phyloP scores from a whole-genome alignment of 2,888 invertebrate genomes.

The Macrophya annulata region DNA sequence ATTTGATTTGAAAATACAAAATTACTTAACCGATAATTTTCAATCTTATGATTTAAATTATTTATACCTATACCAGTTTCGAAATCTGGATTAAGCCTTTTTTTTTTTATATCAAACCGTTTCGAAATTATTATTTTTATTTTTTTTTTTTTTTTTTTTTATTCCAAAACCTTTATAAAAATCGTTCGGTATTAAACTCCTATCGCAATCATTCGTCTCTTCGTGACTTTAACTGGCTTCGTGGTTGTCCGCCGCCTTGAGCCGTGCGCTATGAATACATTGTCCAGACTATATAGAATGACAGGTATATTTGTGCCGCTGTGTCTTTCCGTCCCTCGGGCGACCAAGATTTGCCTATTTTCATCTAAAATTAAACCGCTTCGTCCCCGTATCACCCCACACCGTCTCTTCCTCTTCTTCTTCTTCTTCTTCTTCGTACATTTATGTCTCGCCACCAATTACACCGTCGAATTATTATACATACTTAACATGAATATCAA shows the following conservation, averaged over 20 bases:
- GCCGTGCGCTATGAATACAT: slow-evolving; percentile 52
- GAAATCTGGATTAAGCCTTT: too few relatives aligned
- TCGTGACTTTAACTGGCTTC: slow-evolving; percentile 20
- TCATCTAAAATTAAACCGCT: slow-evolving; percentile 52
- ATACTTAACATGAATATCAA: background rate
- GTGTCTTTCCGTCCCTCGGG: slow-evolving; percentile 23
- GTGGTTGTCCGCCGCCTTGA: slow-evolving; percentile 22
- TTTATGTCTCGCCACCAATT: background rate
- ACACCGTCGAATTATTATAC: background rate
- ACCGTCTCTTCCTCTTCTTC: background rate
- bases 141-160: background rate
- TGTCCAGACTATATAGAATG: slow-evolving; percentile 46
- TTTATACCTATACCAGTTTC: too few relatives aligned
- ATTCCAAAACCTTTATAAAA: background rate
- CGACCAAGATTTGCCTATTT: slow-evolving; percentile 50
- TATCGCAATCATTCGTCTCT: slow-evolving; percentile 16
- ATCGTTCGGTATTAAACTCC: background rate
- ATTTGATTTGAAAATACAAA: too few relatives aligned
- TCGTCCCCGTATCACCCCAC: slow-evolving; percentile 5
- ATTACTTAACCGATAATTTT: too few relatives aligned
- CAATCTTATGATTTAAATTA: too few relatives aligned
- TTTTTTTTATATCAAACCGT: too few relatives aligned
- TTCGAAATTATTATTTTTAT: too few relatives aligned
- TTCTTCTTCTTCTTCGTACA: background rate
- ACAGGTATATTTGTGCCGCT: slow-evolving; percentile 50